These are phyloP conservation scores for Pemphigus obesinymphae DNA, from an alignment of 1,140 invertebrate genomes.

Conservation along the genomic window DNA sequence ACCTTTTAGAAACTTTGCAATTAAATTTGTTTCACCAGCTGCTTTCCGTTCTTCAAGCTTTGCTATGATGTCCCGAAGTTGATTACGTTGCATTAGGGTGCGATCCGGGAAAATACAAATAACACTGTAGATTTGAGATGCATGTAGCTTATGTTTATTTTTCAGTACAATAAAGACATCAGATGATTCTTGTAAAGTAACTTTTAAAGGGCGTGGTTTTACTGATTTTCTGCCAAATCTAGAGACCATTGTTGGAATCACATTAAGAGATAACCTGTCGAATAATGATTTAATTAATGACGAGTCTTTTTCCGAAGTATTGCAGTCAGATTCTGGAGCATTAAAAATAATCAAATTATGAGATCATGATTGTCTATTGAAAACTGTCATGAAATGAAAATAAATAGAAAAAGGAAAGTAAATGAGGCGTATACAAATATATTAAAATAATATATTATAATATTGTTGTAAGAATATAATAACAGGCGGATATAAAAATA, in stretches of 20 bases:
- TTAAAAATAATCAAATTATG: slow-evolving; percentile 3
- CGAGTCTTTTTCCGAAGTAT: background rate
- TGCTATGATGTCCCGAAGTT: background rate
- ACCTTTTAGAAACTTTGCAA: slow-evolving; percentile 2
- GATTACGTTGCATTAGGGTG: background rate
- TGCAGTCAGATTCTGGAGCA: background rate
- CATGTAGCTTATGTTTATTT: too few species aligned
- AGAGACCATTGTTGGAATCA: background rate
- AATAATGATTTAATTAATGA: background rate
- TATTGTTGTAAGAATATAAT: too few species aligned
- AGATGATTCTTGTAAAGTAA: background rate
- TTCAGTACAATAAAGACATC: slow-evolving; percentile 6
- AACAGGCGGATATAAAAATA: too few species aligned
- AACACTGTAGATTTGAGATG: background rate
- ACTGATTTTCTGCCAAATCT: background rate
- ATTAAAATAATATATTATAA: too few species aligned
- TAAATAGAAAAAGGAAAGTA: too few species aligned
- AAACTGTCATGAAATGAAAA: too few species aligned
- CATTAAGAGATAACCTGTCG: background rate
- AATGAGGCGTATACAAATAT: too few species aligned
- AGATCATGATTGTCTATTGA: background rate
- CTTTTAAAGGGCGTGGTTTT: slow-evolving; percentile 1
- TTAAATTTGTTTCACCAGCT: background rate
- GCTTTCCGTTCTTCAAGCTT: slow-evolving; percentile 9
- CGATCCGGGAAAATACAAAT: background rate